Percentiles rank a stretch among this genome's conserved stretches.
phyloP scores from a whole-genome alignment of 35 echinoderm and acorn worm genomes.

The Nesometra sesokonis region DNA sequence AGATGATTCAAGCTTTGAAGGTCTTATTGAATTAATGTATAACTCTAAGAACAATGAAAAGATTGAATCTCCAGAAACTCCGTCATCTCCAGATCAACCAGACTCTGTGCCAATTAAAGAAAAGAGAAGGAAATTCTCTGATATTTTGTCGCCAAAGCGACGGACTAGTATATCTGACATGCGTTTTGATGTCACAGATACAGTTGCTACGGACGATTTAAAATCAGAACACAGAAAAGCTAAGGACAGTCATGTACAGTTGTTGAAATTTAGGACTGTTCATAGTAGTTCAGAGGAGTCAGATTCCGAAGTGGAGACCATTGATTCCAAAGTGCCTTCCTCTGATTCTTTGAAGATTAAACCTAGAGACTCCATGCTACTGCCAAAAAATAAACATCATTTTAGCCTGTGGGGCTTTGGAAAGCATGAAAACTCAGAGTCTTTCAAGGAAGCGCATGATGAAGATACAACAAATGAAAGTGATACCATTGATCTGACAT shows the following conservation, averaged over 20 bases:
- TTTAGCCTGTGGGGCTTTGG: not conserved
- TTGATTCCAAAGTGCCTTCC: not conserved
- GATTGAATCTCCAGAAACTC: not conserved
- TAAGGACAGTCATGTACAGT: not conserved
- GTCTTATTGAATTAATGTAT: not conserved
- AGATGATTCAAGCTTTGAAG: not conserved
- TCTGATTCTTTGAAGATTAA: too few relatives aligned
- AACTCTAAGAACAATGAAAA: not conserved
- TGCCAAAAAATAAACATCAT: not conserved
- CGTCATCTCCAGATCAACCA: not conserved
- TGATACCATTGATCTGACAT: conserved; percentile 1
- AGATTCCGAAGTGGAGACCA: not conserved
- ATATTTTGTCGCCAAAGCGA: not conserved
- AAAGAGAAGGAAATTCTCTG: not conserved
- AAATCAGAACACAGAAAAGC: not conserved
- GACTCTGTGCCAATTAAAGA: not conserved
- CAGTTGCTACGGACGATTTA: conserved; percentile 32
- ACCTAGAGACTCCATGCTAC: not conserved
- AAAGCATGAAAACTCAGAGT: not conserved
- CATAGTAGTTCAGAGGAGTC: not conserved
- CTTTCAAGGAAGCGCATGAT: not conserved
- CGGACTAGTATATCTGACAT: conserved; percentile 26
- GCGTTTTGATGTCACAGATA: conserved; percentile 52
- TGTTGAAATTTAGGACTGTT: not conserved
- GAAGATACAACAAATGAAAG: not conserved